Evolutionary conservation across 2,888 invertebrate genomes (phyloP).

Genomic region (Spodoptera exigua): DNA sequence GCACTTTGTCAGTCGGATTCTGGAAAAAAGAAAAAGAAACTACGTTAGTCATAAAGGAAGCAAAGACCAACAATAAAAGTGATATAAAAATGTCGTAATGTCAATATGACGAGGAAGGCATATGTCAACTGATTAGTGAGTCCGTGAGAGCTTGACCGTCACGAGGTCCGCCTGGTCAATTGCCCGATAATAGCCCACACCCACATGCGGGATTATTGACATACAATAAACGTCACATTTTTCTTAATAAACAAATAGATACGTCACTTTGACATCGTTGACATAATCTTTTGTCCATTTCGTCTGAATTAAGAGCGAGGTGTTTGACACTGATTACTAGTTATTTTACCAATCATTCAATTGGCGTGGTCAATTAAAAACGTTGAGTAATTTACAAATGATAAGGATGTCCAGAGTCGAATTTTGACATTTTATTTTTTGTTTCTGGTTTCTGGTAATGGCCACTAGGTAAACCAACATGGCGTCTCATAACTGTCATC

Average conservation of each 20-base stretch:
- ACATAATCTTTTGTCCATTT: constrained; percentile 11
- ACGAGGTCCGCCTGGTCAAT: constrained; percentile 72
- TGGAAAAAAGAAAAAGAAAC: constrained; percentile 69
- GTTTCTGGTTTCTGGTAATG: no score
- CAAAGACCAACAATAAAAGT: constrained; percentile 66
- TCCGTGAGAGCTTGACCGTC: constrained; percentile 68
- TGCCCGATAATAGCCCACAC: constrained; percentile 79
- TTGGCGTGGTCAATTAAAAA: no score
- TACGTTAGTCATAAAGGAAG: constrained; percentile 44
- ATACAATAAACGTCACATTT: constrained; percentile 87
- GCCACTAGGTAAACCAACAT: no score
- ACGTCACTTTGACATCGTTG: constrained; percentile 60
- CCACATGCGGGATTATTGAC: constrained; percentile 87
- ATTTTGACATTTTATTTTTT: no score
- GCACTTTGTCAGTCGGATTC: constrained; percentile 57
- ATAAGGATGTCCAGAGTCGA: no score
- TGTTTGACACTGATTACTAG: no score
- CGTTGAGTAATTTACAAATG: no score
- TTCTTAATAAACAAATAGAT: constrained; percentile 79
- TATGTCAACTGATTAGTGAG: constrained; percentile 72
- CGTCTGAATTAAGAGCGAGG: no score
- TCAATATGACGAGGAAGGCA: constrained; percentile 74
- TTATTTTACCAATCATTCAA: no score
- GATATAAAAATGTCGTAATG: constrained; percentile 73
- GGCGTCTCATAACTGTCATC: constrained; percentile 1